These are phyloP conservation scores for Micronycteris hirsuta DNA, from an alignment of 2,113 vertebrate species.

Conservation along the genomic window DNA sequence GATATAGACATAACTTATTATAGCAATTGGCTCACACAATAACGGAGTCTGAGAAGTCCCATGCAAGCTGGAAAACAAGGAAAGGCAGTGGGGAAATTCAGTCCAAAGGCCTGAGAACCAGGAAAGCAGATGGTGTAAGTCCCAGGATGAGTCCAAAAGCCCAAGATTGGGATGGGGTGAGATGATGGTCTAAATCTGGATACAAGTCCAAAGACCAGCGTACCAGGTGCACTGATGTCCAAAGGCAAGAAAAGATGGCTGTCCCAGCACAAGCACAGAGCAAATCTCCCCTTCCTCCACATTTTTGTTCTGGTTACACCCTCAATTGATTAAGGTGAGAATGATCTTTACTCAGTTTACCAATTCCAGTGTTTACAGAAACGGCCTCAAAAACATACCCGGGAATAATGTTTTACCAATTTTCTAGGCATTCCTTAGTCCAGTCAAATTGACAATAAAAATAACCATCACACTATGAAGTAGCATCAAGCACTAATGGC, in stretches of 20 bases:
- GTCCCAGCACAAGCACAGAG: not conserved
- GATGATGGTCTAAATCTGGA: not conserved
- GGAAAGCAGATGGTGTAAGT: not conserved
- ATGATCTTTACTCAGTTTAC: not conserved
- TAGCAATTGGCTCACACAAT: not conserved
- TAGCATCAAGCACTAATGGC: not conserved
- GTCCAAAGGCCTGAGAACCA: not conserved
- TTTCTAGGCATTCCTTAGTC: not conserved
- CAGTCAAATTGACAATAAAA: not conserved
- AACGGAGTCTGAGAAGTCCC: not conserved
- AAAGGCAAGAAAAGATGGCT: not conserved
- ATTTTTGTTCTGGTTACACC: not conserved
- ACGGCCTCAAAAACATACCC: not conserved
- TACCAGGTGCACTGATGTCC: not conserved
- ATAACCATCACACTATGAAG: not conserved
- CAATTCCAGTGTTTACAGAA: not conserved
- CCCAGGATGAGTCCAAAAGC: not conserved
- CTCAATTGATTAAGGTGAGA: not conserved
- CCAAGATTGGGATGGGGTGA: not conserved
- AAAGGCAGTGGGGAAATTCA: not conserved
- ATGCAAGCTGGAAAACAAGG: not conserved
- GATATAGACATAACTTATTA: not conserved
- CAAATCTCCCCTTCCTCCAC: not conserved
- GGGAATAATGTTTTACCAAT: not conserved
- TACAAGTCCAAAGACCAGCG: not conserved